Evolutionary conservation across 2,888 invertebrate genomes (phyloP), one percentile per base, ranked within the genome.

Genomic region (Drosophila paramelanica): DNA sequence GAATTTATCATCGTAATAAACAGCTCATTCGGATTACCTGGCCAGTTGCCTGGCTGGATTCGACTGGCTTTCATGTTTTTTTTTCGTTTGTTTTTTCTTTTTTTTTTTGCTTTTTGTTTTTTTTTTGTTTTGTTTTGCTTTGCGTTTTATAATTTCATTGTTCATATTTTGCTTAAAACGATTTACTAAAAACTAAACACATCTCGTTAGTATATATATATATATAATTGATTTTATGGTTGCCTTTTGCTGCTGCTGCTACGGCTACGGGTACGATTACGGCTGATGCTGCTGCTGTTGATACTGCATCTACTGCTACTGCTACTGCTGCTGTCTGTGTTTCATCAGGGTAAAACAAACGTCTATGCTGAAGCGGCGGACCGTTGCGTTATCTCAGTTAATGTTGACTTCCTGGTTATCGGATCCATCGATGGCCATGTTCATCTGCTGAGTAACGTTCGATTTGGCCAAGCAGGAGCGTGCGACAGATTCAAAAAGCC

Each of bases 401-500:
- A 86, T 84, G 39, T 91, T 92, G 70, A 91, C 92, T 69, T 92
- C 92, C 76, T 92, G 92, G 60, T 87, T 90, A 72, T 93, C 93
- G 42, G 33, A 42, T 36, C 89, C 90, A 78, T 91, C 91, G 46
- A 83, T 76, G 51, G 91, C 88, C 81, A 91, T 92, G 61, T 91
- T 90, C 65, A 91, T 84, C 81, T 92, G 93, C 69, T 92, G 92
- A 46, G 90, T 91, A 60, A 92, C 94, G 81, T 94, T 94, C 84
- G 96, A 95, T 92, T 97, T 97, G 90, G 96, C 96, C 95, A 98
- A 97, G 93, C 98, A 99, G 0, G 98, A 98, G 72, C 98, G 95
- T 23, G 99, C 99, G 76, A 99, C 98, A 2, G 98, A 98, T 91
- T 98, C 98, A 92, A 98, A 98, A 90, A 99, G 94, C 91, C 98